Evolutionary conservation across 2,113 vertebrate species (phyloP), one percentile per base, ranked within the genome.

Genomic region (Mixornis gularis): DNA sequence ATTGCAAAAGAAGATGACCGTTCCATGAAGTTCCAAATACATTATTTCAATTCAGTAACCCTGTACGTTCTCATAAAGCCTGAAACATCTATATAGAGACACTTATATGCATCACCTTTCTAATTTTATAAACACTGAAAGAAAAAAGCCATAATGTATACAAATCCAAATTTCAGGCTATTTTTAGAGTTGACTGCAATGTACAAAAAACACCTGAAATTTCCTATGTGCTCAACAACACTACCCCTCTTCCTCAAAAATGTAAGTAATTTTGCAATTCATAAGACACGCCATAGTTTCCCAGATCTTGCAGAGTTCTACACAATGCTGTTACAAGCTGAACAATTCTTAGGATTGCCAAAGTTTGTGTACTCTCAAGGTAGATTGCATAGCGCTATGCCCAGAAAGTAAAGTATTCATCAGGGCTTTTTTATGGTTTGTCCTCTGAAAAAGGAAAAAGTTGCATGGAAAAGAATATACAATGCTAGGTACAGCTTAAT

Each of bases 401-500:
- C 56, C 74, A 91, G 70, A 89, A 90, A 91, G 38, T 36, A 70
- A 82, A 88, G 52, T 58, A 85, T 52, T 49, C 55, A 78, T 84
- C 59, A 59, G 32, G 59, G 69, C 79, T 64, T 25, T 93, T 91
- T 92, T 79, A 68, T 12, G 12, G 43, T 72, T 89, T 17, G 16
- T 59, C 32, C 64, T 82, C 56, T 73, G 51, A 78, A 89, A 82
- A 77, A 83, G 10, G 30, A 79, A 86, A 44, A 87, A n/a, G 26
- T 56, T 79, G 44, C 69, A 79, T 34, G 29, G 56, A 17, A 89
- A 92, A 91, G 65, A 90, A 95, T 49, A 90, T 76, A 89, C 97
- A 94, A 90, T 83, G 30, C 25, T 71, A 87, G 58, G 55, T 90
- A 93, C 79, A 53, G 74, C 86, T 96, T 87, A 94, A 92, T 94